These are phyloP conservation scores for Zapus hudsonius DNA, from an alignment of 2,113 vertebrate genomes.

Conservation along the genomic window DNA sequence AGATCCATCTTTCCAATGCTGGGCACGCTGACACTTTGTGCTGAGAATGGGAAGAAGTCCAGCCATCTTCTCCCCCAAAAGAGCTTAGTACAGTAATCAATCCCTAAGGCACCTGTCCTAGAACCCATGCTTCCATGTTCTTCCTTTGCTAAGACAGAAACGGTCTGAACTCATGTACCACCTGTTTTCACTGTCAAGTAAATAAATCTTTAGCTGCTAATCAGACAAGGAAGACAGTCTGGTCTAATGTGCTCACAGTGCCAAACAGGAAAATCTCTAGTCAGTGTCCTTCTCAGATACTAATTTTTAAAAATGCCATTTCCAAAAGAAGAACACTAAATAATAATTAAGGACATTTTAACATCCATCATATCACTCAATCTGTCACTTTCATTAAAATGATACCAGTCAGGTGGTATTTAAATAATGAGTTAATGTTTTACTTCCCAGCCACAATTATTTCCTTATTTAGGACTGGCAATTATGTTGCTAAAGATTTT, in stretches of 20 bases:
- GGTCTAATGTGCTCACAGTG: background rate
- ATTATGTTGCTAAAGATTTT: conserved; percentile 14
- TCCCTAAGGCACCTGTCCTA: background rate
- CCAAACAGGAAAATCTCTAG: conserved; percentile 21
- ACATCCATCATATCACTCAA: conserved; percentile 41
- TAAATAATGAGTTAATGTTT: conserved; percentile 56
- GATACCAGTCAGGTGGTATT: conserved; percentile 40
- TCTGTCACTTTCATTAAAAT: conserved; percentile 45
- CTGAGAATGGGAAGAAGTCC: background rate
- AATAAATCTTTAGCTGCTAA: background rate
- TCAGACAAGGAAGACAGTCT: background rate
- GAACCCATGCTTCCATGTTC: background rate
- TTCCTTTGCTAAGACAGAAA: background rate
- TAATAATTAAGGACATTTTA: conserved; percentile 48
- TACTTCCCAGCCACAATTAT: background rate
- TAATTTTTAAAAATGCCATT: conserved; percentile 4
- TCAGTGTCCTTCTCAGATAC: background rate
- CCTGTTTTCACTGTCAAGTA: background rate
- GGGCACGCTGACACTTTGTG: background rate
- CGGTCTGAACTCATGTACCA: background rate
- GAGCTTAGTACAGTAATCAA: background rate
- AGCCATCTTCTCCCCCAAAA: background rate
- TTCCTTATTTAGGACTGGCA: conserved; percentile 28
- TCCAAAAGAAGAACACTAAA: conserved; percentile 35
- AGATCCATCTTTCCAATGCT: background rate